These are phyloP conservation scores for Lithosia quadra DNA, from an alignment of 2,888 invertebrate species.

Conservation along the genomic window DNA sequence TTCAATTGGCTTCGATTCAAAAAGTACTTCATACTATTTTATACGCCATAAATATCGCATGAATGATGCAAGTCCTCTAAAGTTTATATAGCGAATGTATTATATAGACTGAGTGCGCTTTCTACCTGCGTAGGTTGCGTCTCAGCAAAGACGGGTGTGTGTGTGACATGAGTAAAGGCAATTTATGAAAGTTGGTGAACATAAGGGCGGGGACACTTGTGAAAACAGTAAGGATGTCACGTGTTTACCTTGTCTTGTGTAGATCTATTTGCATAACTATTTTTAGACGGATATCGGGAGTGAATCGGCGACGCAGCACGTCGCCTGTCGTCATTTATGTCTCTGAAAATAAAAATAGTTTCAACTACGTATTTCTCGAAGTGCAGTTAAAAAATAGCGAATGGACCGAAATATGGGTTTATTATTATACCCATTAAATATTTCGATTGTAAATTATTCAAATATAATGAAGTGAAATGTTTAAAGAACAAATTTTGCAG, in stretches of 20 bases:
- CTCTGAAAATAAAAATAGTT: constrained; percentile 7
- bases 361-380: not conserved
- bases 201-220: not conserved
- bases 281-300: constrained; percentile 39
- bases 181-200: not conserved
- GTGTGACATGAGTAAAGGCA: not conserved
- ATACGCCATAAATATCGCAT: too few species aligned
- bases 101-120: too few species aligned
- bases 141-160: not conserved
- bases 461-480: too few species aligned
- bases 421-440: not conserved
- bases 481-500: not conserved
- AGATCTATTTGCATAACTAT: constrained; percentile 13
- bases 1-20: too few species aligned
- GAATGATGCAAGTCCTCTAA: too few species aligned
- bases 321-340: constrained; percentile 31
- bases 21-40: too few species aligned
- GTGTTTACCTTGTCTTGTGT: constrained; percentile 33
- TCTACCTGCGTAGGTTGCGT: too few species aligned
- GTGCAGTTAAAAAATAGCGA: too few species aligned
- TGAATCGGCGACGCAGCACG: constrained; percentile 40
- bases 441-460: not conserved
- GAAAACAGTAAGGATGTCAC: not conserved
- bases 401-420: too few species aligned
- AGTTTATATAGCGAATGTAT: not conserved